Evolutionary conservation across 1,140 invertebrate species (phyloP).

Genomic region (Euura saliciscinereae): DNA sequence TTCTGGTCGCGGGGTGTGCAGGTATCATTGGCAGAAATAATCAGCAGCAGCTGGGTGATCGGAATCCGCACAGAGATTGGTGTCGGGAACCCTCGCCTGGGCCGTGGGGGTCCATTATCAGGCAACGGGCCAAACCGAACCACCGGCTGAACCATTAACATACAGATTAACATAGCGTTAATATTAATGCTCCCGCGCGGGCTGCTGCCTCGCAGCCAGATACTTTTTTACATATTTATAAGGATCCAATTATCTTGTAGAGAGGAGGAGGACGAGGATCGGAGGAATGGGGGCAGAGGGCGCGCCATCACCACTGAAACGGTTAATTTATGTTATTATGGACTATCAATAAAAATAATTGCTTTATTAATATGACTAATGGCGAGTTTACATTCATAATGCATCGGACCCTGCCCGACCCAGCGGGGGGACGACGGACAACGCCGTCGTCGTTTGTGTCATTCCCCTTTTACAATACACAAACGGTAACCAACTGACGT

Average conservation of each 20-base stretch:
- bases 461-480: too few species aligned
- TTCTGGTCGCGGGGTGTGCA: too few species aligned
- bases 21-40: too few species aligned
- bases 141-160: conserved; percentile 11
- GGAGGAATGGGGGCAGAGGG: too few species aligned
- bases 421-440: conserved; percentile 16
- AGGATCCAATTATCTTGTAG: conserved; percentile 38
- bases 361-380: conserved; percentile 45
- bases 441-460: conserved; percentile 16
- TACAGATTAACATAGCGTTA: conserved; percentile 34
- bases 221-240: conserved; percentile 44
- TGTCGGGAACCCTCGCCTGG: too few species aligned
- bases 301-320: too few species aligned
- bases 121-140: neutral
- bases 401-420: conserved; percentile 21
- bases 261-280: too few species aligned
- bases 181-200: conserved; percentile 30
- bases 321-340: conserved; percentile 43
- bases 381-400: conserved; percentile 39
- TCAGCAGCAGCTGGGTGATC: too few species aligned
- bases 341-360: conserved; percentile 47
- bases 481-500: too few species aligned
- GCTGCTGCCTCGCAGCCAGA: neutral
- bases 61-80: too few species aligned
- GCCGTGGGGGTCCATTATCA: too few species aligned